phyloP scores from a whole-genome alignment of 2,888 invertebrate species.

The Macrophya alboannulata region DNA sequence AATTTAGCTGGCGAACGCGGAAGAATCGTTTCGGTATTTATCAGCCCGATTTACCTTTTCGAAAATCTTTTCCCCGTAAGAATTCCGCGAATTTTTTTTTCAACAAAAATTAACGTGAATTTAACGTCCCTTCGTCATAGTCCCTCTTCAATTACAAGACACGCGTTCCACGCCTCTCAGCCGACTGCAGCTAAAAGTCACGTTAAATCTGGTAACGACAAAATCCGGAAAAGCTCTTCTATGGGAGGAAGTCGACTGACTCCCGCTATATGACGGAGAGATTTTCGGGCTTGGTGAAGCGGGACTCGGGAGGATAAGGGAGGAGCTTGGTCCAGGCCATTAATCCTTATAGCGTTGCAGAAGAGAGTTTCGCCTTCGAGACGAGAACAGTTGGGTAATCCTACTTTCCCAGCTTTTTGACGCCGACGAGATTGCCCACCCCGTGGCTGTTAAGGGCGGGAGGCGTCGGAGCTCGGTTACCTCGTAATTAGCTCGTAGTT shows the following conservation, averaged over 20 bases:
- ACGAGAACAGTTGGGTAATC: conserved; percentile 47
- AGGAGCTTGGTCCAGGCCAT: conserved; percentile 44
- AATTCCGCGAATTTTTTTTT: no score
- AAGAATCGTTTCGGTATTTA: no score
- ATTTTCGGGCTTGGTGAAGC: conserved; percentile 1
- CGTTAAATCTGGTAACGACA: conserved; percentile 26
- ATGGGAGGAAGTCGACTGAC: not conserved
- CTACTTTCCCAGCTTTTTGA: conserved; percentile 51
- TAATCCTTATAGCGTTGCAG: conserved; percentile 50
- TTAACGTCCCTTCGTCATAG: no score
- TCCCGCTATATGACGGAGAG: conserved; percentile 24
- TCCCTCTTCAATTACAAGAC: no score
- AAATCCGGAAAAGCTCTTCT: conserved; percentile 29
- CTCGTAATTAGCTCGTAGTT: conserved; percentile 40
- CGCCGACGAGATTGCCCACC: conserved; percentile 39
- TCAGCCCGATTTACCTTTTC: not conserved
- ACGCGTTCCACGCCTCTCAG: no score
- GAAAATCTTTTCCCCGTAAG: no score
- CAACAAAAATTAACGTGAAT: no score
- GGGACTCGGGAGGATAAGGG: not conserved
- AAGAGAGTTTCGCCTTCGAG: conserved; percentile 33
- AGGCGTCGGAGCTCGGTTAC: conserved; percentile 19
- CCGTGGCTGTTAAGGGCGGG: not conserved
- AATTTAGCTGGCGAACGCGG: not conserved
- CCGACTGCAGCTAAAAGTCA: not conserved